These are phyloP conservation scores for Cynocephalus volans DNA, from an alignment of 2,113 vertebrate species.

Conservation along the genomic window DNA sequence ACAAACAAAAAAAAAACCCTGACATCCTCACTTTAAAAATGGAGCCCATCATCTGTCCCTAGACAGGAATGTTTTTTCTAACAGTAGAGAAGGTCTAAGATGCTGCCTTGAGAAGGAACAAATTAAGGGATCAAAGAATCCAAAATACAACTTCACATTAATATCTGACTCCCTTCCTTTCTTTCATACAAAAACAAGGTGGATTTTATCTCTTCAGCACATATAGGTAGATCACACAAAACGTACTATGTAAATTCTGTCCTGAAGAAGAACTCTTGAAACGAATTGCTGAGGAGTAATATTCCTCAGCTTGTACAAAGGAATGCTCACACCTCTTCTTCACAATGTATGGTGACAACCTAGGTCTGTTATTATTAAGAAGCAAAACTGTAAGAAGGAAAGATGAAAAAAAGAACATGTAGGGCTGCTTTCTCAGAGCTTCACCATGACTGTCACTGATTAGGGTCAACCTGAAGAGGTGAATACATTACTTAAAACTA, in stretches of 20 bases:
- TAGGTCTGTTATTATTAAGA: neutral
- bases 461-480: neutral
- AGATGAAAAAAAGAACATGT: neutral
- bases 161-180: neutral
- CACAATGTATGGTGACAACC: neutral
- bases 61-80: conserved; percentile 9
- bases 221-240: neutral
- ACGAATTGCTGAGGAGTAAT: neutral
- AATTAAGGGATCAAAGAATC: conserved; percentile 60
- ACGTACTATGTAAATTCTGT: neutral
- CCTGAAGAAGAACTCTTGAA: conserved; percentile 55
- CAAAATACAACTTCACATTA: conserved; percentile 6
- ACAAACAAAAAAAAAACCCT: no score
- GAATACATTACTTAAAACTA: neutral
- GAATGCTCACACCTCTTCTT: neutral
- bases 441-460: neutral
- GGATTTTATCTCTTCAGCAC: neutral
- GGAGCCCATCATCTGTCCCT: neutral
- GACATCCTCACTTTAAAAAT: neutral
- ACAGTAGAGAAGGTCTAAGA: neutral
- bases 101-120: neutral
- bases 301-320: neutral
- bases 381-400: neutral
- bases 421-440: neutral
- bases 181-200: neutral